Percentiles rank a stretch among this genome's conserved stretches.
Evolutionary conservation across 2,888 invertebrate species (phyloP).

Genomic region (Nowickia ferox): DNA sequence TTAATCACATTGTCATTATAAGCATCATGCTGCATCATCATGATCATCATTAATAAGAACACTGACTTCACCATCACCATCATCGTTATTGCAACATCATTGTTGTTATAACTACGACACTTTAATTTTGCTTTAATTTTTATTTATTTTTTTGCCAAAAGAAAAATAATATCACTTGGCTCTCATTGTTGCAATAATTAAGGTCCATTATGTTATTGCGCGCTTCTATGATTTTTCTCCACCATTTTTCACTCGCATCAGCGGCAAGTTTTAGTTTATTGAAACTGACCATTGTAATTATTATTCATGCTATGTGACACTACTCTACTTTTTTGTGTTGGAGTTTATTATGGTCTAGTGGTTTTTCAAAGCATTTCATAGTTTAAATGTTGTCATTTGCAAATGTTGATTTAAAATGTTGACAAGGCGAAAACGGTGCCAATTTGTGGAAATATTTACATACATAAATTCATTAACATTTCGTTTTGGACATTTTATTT

Average conservation of each 20-base stretch:
- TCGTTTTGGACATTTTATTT: conserved; percentile 3
- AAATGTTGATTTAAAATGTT: conserved; percentile 44
- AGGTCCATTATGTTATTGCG: conserved; percentile 52
- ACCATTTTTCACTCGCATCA: neutral
- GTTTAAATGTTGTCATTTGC: conserved; percentile 45
- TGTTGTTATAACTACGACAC: conserved; percentile 17
- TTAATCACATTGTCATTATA: conserved; percentile 37
- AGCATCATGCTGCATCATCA: conserved; percentile 1
- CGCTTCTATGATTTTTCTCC: neutral
- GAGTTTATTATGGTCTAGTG: conserved; percentile 47
- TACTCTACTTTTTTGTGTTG: neutral
- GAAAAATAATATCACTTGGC: conserved; percentile 61
- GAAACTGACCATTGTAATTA: conserved; percentile 38
- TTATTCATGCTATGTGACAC: neutral
- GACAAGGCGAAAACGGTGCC: neutral
- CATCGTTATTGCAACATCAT: neutral
- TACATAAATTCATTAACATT: conserved; percentile 27
- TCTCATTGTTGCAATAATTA: conserved; percentile 64
- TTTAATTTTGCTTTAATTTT: conserved; percentile 3
- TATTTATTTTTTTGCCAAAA: conserved; percentile 31
- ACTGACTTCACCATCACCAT: conserved; percentile 2
- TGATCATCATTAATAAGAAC: conserved; percentile 11
- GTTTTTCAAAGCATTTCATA: conserved; percentile 42
- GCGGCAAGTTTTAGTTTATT: conserved; percentile 44
- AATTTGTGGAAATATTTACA: neutral